Evolutionary conservation across 2,113 vertebrate genomes (phyloP), one percentile per base, ranked within the genome.

Genomic region (Halichoeres trimaculatus): DNA sequence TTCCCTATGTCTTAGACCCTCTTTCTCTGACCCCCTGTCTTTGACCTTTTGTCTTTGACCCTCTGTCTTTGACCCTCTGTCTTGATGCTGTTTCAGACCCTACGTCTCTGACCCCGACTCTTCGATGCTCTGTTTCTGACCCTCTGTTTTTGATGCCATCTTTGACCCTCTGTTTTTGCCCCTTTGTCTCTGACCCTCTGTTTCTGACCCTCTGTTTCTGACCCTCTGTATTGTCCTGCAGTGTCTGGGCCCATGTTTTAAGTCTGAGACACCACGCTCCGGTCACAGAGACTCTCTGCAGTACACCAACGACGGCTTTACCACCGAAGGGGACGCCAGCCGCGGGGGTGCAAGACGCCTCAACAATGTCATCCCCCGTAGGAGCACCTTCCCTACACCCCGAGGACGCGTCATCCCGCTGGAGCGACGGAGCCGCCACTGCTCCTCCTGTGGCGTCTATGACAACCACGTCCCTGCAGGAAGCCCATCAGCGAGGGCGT

Each of bases 221-320:
- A 8, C 45, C 3, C 8, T n/a, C 40, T 69, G 47, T 71, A 23
- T 70, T 34, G 34, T 9, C 36, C 55, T 69, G 45, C 34, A 94
- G 93, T 94, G 93, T 76, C 82, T 93, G 86, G 88, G 82, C 60
- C 89, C 91, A 63, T 94, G 91, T 67, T 71, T 93, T 70, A 81
- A 77, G 85, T 75, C 78, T 2, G 20, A 56, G 24, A 85, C 57
- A 72, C 71, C 73, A 6, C 81, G 69, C 52, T 17, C 73, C 36
- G 72, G 80, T 20, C 90, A 89, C 83, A 65, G 91, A 45, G 93
- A 94, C 84, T 91, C 90, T 23, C 76, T 92, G 56, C 90, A 93
- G 86, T 93, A 90, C 81, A 91, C 85, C 74, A 95, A 95, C 36
- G 74, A 92, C 3, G 91, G 88, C 53, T 94, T 92, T 85, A 83